A percentile compares a stretch with the other conserved stretches of the same genome.
Evolutionary conservation across 2,888 invertebrate genomes (phyloP).

Genomic region (Bugulina stolonifera): DNA sequence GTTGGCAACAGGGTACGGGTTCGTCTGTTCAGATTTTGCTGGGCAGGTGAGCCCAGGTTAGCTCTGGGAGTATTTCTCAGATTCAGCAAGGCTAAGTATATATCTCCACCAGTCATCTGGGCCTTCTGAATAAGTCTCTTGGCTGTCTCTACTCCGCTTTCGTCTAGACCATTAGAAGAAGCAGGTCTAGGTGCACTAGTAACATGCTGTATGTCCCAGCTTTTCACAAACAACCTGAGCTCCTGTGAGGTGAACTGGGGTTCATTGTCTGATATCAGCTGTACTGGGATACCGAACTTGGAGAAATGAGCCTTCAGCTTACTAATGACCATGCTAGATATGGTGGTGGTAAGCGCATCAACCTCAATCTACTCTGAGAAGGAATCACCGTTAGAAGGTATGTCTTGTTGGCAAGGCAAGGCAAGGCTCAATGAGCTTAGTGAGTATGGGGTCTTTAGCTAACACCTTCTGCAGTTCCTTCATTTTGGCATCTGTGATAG

Average conservation of each 20-base stretch:
- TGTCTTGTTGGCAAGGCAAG: too few relatives aligned
- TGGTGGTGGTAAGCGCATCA: neutral
- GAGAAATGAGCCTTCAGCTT: slow-evolving; percentile 1
- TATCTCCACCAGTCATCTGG: slow-evolving; percentile 1
- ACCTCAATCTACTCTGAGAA: neutral
- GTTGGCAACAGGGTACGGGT: neutral
- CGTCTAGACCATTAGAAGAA: neutral
- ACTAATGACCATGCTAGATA: neutral
- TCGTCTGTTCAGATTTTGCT: neutral
- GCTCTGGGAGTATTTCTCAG: neutral
- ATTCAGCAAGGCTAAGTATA: neutral
- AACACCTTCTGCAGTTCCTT: neutral
- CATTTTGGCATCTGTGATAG: neutral
- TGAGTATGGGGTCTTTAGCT: neutral
- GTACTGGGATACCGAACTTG: neutral
- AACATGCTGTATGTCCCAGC: neutral
- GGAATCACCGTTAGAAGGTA: neutral
- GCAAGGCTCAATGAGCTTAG: neutral
- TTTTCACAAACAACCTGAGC: neutral
- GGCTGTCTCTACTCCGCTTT: neutral
- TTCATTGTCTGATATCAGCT: neutral
- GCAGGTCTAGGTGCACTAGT: neutral
- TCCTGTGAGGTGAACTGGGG: neutral
- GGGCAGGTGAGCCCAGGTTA: neutral
- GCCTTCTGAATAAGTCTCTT: slow-evolving; percentile 1